Base-by-base conservation (phyloP, 2,113 vertebrate species). In the Dromaius novaehollandiae region DNA sequence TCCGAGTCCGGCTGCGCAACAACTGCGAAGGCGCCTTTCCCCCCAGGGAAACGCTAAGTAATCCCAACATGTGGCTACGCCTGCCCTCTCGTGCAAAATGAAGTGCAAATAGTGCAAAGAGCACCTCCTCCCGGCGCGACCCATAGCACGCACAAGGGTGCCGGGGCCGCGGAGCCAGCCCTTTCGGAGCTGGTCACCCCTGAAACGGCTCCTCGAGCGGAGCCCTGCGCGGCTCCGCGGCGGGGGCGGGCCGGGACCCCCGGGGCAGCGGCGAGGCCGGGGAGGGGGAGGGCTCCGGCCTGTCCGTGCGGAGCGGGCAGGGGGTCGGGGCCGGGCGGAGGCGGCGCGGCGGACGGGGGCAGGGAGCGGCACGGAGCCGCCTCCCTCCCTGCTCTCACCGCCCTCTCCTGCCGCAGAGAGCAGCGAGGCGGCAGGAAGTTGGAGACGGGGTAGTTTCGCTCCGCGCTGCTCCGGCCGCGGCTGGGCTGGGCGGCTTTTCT, bases 361-460 rank as follows among this genome's bases (percentile, higher is more conserved):
- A 53, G 86, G 68, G 75, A 60, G 51, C 28, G 34, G 38, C 11
- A 36, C 18, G 22, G 58, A 21, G 71, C 53, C 75, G 38, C 79
- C 92, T 70, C 77, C 73, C 44, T 69, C 28, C 63, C 88, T 25
- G 51, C 65, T 14, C 64, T 42, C 68, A 12, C 64, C 86, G 56
- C 69, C 85, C 63, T 78, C 78, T 79, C 74, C 81, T 70, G 77
- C 92, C 10, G 63, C 51, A 13, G 42, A 44, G 42, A 44, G 42
- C 42, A 44, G 42, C 42, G 42, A 44, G 42, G 42, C 6, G 89
- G 4, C 92, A 92, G 95, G 94, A 97, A 97, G 93, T 76, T 13
- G 95, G 86, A 40, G 87, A 18, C 5, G 42, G 60, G 50, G 30
- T 28, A 14, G 86, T 51, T 51, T 24, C 3, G 50, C 58, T 86